phyloP scores from a whole-genome alignment of 2,888 invertebrate genomes.

The Idaea biselata region DNA sequence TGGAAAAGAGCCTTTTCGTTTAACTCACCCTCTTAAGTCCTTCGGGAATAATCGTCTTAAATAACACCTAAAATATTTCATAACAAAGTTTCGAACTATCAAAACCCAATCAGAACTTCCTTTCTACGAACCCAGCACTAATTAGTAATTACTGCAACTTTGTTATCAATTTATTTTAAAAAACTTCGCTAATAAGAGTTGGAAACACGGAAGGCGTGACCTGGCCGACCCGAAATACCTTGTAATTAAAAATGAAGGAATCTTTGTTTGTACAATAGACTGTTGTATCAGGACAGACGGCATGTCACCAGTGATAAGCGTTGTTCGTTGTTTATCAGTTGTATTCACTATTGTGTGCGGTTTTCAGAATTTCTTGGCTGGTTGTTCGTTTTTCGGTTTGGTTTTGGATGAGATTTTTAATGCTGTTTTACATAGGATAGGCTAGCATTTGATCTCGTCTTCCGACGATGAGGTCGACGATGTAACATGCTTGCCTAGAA shows the following conservation, averaged over 20 bases:
- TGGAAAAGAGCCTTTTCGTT: no score
- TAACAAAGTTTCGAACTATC: not conserved
- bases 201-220: conserved; percentile 56
- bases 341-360: not conserved
- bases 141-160: not conserved
- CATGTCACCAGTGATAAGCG: conserved; percentile 69
- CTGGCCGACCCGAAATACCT: conserved; percentile 44
- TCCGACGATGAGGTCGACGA: no score
- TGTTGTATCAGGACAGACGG: conserved; percentile 63
- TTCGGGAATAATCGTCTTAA: no score
- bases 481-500: no score
- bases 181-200: not conserved
- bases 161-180: not conserved
- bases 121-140: not conserved
- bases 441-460: no score
- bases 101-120: not conserved
- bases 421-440: no score
- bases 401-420: not conserved
- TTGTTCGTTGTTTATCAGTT: conserved; percentile 4
- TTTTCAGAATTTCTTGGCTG: not conserved
- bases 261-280: conserved; percentile 47
- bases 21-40: no score
- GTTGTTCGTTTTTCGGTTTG: not conserved
- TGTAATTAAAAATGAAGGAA: conserved; percentile 61
- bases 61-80: no score